Base-by-base conservation (phyloP, 2,888 invertebrate species). In the Oscheius sp. region DNA sequence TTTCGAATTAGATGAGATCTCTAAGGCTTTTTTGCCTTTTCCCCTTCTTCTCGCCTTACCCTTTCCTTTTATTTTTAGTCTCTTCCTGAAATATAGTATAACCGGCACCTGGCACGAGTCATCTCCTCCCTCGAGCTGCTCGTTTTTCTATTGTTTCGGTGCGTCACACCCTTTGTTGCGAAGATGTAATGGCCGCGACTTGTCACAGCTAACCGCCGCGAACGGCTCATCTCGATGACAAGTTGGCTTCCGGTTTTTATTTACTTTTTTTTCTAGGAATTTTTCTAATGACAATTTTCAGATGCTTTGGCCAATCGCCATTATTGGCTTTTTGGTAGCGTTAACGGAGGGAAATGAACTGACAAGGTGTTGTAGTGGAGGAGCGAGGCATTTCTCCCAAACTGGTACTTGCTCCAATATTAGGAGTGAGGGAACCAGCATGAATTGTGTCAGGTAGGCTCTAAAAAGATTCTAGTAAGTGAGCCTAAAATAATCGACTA, bases 341-440 rank as follows among this genome's bases (percentile, higher is more conserved):
- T 12, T 29, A 33, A 50, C 31, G 8, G 39, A 17, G 17, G 64
- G 69, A 10, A 74, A 72, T 64, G 85, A 85, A 55, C 70, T 85
- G 52, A 73, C 84, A 46, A 71, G 85, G 63, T 85, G 85, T 68
- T 85, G 85, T 74, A 72, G 80, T n/a, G 85, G 85, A 0, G 85
- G 85, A 25, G 73, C 81, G 2, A 73, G 85, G 23, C 85, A 85
- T 57, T 85, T 78, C 70, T 73, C 75, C 12, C 83, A 78, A 65
- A 78, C 81, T 1, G 65, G 65, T 27, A 80, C 83, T 0, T 84
- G 84, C 58, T 75, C 75, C 23, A 75, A 73, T 17, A 76, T 82
- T 37, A 71, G 74, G 58, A 66, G 74, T n/a, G 84, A 79, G 45
- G 84, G 84, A 25, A 73, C 76, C 10, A 82, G 84, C 45, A 71